Evolutionary conservation across 2,888 invertebrate species (phyloP).

Genomic region (Yponomeuta evonymella): DNA sequence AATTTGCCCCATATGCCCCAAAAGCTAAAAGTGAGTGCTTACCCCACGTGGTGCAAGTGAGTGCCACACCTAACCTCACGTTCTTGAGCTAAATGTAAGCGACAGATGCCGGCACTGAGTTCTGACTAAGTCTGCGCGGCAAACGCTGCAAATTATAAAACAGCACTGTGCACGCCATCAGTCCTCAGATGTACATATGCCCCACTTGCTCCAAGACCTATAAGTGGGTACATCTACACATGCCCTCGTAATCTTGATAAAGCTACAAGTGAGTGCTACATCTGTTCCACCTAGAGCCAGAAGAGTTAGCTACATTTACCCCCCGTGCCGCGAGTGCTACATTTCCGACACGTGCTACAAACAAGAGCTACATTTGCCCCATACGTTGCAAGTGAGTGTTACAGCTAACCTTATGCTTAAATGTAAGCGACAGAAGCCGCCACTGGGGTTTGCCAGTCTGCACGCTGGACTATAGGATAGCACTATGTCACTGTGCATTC

Average conservation of each 20-base stretch:
- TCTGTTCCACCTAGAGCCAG: no score
- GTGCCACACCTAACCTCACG: conserved; percentile 23
- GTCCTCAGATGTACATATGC: conserved; percentile 29
- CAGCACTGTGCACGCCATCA: conserved; percentile 44
- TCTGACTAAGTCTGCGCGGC: conserved; percentile 31
- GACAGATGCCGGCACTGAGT: conserved; percentile 50
- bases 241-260: not conserved
- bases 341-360: no score
- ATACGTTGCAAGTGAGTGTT: conserved; percentile 40
- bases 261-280: no score
- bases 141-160: conserved; percentile 30
- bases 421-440: conserved; percentile 48
- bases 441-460: conserved; percentile 43
- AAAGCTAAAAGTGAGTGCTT: no score
- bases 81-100: conserved; percentile 20
- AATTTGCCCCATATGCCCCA: conserved; percentile 19
- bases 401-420: no score
- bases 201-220: conserved; percentile 6
- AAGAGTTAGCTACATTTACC: no score
- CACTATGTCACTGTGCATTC: conserved; percentile 42
- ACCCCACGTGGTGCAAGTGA: conserved; percentile 32
- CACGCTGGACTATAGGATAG: conserved; percentile 37
- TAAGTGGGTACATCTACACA: conserved; percentile 1
- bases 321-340: no score
- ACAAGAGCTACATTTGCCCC: no score